Base-by-base conservation (phyloP, 2,888 invertebrate genomes). In the Aphodius granarius region DNA sequence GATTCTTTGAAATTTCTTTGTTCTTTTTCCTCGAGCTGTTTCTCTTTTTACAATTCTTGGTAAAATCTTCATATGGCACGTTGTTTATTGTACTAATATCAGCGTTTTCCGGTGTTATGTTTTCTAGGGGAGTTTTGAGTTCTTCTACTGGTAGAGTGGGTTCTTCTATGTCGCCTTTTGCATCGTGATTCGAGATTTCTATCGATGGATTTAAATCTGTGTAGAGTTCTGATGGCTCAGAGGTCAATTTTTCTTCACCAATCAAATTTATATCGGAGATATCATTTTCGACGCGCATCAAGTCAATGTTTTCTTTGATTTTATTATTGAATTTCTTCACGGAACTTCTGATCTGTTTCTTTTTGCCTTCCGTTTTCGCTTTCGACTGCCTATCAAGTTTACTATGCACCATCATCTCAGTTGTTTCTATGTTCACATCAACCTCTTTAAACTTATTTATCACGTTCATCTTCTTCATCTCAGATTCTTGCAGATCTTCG, bases 381-480 rank as follows among this genome's bases (percentile, higher is more conserved):
- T 63, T 76, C 17, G 5, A 74, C 20, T 66, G 18, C 63, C 63
- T 70, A 66, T 72, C 72, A n/a, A 71, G 62, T 75, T 74, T 75
- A 15, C 43, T 22, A 15, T 65, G 20, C 16, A 68, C 5, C n/a
- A 22, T n/a, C 21, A 21, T 68, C 13, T 68, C 68, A 5, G 20
- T 68, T 19, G 74, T 71, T 22, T 74, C 76, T 13, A 77, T 73
- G 62, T 77, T 77, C 5, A 77, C 77, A n/a, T 77, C 77, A n/a
- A 77, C 77, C 43, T 77, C 77, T 75, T 77, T 77, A 19, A 77
- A 77, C 13, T 72, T 75, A 18, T 75, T 72, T 63, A 68, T 68
- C 5, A 68, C 43, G 6, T 21, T 68, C 68, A 19, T 68, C 20
- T 13, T 68, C 65, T 68, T 68, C 22, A 20, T 68, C n/a, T n/a